Percentiles rank a stretch among this genome's conserved stretches.
Evolutionary conservation across 1,140 invertebrate genomes (phyloP).

Genomic region (Heliconius melpomene): DNA sequence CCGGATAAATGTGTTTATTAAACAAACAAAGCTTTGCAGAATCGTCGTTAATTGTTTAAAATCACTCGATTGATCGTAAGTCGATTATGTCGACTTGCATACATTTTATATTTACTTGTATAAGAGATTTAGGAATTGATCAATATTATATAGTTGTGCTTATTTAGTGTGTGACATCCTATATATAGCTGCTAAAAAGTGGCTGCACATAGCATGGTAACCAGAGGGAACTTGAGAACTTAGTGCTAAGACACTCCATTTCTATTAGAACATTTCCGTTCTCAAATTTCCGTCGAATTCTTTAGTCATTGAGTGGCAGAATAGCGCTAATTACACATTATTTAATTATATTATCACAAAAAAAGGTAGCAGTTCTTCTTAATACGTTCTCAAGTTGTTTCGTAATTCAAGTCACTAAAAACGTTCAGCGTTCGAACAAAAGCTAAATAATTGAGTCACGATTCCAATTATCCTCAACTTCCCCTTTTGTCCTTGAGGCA

Average conservation of each 20-base stretch:
- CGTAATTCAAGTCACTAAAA: constrained; percentile 23
- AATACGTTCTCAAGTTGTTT: neutral
- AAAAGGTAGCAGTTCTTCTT: neutral
- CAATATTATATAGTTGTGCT: no score
- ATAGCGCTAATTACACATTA: neutral
- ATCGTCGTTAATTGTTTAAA: neutral
- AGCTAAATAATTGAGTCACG: constrained; percentile 40
- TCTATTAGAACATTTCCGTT: no score
- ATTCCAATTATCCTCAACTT: constrained; percentile 37
- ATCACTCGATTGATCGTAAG: neutral
- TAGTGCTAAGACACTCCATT: no score
- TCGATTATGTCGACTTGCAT: neutral
- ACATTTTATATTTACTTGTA: no score
- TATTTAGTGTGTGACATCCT: no score
- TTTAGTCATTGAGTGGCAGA: no score
- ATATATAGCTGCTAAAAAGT: no score
- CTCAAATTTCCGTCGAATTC: no score
- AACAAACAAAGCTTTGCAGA: constrained; percentile 4
- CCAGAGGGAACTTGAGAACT: no score
- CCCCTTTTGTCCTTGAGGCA: constrained; percentile 14
- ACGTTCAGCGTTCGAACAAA: constrained; percentile 23
- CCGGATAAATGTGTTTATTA: constrained; percentile 20
- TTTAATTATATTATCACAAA: neutral
- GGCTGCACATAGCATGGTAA: no score
- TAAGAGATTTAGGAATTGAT: no score